phyloP scores from a whole-genome alignment of 1,140 invertebrate species.

The Colletes latitarsis region DNA sequence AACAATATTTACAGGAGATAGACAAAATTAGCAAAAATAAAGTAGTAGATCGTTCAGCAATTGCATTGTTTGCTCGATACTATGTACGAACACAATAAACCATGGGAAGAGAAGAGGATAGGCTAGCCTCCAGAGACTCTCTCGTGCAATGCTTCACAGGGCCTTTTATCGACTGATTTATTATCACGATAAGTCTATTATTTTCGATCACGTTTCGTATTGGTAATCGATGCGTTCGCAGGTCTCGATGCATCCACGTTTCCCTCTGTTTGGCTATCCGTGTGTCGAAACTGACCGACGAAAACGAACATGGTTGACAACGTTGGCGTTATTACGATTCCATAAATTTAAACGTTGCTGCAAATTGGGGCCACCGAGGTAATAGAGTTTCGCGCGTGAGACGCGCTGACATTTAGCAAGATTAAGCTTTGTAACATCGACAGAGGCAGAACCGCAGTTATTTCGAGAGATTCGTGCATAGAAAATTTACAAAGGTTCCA shows the following conservation, averaged over 20 bases:
- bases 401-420: slow-evolving; percentile 7
- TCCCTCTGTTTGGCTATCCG: background rate
- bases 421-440: slow-evolving; percentile 9
- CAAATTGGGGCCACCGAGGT: slow-evolving; percentile 10
- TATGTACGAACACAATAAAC: background rate
- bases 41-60: background rate
- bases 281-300: background rate
- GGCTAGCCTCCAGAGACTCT: background rate
- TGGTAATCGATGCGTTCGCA: slow-evolving; percentile 4
- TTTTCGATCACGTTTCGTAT: slow-evolving; percentile 47
- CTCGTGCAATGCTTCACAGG: background rate
- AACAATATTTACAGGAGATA: too few relatives aligned
- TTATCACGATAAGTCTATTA: slow-evolving; percentile 53
- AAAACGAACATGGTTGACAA: background rate
- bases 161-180: slow-evolving; percentile 13
- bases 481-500: background rate
- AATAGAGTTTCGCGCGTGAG: background rate
- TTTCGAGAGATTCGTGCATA: background rate
- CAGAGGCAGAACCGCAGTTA: background rate
- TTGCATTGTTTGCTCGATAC: background rate
- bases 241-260: background rate
- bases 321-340: slow-evolving; percentile 7
- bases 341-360: slow-evolving; percentile 8
- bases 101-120: slow-evolving; percentile 5
- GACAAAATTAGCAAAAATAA: background rate